phyloP scores from a whole-genome alignment of 2,888 invertebrate genomes.

The Caenorhabditis uteleia region DNA sequence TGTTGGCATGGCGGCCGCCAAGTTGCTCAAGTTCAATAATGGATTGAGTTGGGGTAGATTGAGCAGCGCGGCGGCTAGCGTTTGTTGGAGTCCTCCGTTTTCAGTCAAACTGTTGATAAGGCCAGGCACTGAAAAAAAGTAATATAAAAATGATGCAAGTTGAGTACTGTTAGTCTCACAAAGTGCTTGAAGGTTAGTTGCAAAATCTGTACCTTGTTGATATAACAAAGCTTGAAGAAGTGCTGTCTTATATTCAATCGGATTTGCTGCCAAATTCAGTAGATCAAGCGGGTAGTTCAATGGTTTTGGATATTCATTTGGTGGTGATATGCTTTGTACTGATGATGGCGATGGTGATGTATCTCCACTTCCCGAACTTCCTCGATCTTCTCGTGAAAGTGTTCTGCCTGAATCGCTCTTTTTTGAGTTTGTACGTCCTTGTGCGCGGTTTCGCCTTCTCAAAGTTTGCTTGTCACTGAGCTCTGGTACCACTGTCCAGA shows the following conservation, averaged over 20 bases:
- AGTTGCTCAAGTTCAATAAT: conserved; percentile 28
- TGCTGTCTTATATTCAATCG: conserved; percentile 30
- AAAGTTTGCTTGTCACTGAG: conserved; percentile 64
- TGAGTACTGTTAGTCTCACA: no score
- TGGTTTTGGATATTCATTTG: conserved; percentile 49
- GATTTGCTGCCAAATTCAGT: conserved; percentile 16
- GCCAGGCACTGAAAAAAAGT: conserved; percentile 15
- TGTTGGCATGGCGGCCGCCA: conserved; percentile 20
- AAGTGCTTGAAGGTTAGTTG: no score
- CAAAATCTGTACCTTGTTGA: conserved; percentile 37
- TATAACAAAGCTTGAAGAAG: conserved; percentile 41
- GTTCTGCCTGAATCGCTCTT: conserved; percentile 20
- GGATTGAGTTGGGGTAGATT: conserved; percentile 31
- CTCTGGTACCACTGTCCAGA: conserved; percentile 68
- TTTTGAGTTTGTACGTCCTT: conserved; percentile 19
- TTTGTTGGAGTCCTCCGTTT: conserved; percentile 15
- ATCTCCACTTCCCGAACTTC: conserved; percentile 39
- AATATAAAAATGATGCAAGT: no score
- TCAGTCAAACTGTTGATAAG: conserved; percentile 14
- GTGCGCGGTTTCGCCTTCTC: conserved; percentile 48
- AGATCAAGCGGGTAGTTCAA: conserved; percentile 27
- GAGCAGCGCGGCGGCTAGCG: conserved; percentile 23
- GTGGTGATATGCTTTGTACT: conserved; percentile 39
- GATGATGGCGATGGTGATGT: conserved; percentile 47
- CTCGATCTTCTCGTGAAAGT: conserved; percentile 35